Percentiles rank a stretch among this genome's conserved stretches.
Evolutionary conservation across 2,888 invertebrate genomes (phyloP).

Genomic region (Alentia gelatinosa): DNA sequence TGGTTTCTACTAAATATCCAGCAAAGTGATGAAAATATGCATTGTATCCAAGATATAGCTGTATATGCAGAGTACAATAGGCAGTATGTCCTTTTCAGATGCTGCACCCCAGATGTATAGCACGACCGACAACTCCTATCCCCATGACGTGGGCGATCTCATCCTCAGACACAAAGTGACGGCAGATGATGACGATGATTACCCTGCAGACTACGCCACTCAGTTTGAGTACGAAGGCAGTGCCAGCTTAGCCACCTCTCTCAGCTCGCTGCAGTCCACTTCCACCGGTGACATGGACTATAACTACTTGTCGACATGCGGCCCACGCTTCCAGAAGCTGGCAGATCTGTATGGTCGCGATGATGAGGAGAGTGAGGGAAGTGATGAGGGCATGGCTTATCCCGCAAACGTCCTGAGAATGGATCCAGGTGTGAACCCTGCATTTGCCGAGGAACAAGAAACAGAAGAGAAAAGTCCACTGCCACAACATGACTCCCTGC

Average conservation of each 20-base stretch:
- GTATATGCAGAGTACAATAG: too few species aligned
- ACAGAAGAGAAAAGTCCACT: background rate
- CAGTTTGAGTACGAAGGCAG: conserved; percentile 98
- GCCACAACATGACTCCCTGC: background rate
- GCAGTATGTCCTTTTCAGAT: background rate
- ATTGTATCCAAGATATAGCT: too few species aligned
- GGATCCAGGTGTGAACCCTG: background rate
- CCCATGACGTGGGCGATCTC: conserved; percentile 89
- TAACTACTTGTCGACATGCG: conserved; percentile 97
- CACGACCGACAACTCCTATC: conserved; percentile 14
- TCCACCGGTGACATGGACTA: conserved; percentile 95
- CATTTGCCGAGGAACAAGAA: background rate
- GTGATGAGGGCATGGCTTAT: background rate
- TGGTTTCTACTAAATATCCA: too few species aligned
- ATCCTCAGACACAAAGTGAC: conserved; percentile 97
- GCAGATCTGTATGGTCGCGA: conserved; percentile 94
- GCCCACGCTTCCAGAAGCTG: conserved; percentile 96
- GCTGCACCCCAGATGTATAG: background rate
- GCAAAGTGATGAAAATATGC: too few species aligned
- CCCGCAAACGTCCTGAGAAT: background rate
- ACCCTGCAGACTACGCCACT: conserved; percentile 97
- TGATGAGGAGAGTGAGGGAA: conserved; percentile 45
- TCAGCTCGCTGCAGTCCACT: conserved; percentile 92
- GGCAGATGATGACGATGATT: conserved; percentile 97
- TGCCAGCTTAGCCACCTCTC: conserved; percentile 96